Percentiles rank a stretch among this genome's conserved stretches.
These are phyloP conservation scores for Fulica atra DNA, from an alignment of 2,113 vertebrate species.

Conservation along the genomic window DNA sequence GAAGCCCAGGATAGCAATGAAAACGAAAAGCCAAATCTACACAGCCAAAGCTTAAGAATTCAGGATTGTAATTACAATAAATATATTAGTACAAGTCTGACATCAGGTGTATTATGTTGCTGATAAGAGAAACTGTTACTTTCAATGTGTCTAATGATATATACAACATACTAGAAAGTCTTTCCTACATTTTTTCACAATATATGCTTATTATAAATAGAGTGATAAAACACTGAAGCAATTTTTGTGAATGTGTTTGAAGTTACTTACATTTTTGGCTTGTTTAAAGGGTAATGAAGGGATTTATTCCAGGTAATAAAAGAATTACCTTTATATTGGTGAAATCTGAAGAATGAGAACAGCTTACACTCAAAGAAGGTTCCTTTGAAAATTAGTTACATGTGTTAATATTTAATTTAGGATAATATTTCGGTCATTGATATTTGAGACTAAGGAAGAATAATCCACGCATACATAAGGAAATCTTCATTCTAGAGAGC, in stretches of 20 bases:
- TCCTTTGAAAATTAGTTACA: slow-evolving; percentile 44
- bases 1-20: background rate
- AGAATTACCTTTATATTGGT: background rate
- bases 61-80: background rate
- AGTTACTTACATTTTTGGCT: background rate
- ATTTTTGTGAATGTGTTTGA: background rate
- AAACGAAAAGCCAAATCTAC: background rate
- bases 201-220: background rate
- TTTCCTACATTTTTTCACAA: background rate
- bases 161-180: background rate
- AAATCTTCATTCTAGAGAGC: slow-evolving; percentile 26
- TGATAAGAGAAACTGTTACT: background rate
- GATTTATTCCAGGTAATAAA: background rate
- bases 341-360: background rate
- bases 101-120: background rate
- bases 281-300: background rate
- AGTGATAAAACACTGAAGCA: background rate
- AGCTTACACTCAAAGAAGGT: slow-evolving; percentile 11
- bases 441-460: slow-evolving; percentile 6
- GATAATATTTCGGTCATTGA: slow-evolving; percentile 14
- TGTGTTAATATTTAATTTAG: background rate
- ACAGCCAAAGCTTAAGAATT: background rate
- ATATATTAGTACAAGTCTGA: background rate
- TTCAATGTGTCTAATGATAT: background rate
- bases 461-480: background rate